Base-by-base conservation (phyloP, 2,113 vertebrate species). In the Trochalopteron elliotii region DNA sequence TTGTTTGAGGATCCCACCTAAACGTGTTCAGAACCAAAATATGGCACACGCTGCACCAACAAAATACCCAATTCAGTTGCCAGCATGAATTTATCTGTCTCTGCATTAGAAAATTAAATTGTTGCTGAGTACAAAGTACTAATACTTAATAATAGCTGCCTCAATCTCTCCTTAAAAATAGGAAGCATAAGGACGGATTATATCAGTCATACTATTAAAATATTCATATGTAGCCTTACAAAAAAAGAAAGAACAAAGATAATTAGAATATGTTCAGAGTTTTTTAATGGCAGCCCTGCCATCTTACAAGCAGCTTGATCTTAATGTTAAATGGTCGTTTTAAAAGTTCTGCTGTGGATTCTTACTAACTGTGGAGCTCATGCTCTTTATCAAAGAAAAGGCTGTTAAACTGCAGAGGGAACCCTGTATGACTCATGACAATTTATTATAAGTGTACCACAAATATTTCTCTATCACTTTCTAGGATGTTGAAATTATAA, bases 121-220 rank as follows among this genome's bases (percentile, higher is more conserved):
- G 30, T 71, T 78, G 47, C 53, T n/a, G 50, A 74, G 47, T 50
- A 31, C 55, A 19, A 90, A 93, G 45, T 78, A 64, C 87, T 93
- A 92, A 93, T 78, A 52, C 57, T 88, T 90, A 53, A 86, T 82
- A 93, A 91, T 5, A 70, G 63, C 83, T 90, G 79, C 31, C 23
- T 93, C 47, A 15, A 67, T 70, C 64, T 60, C 72, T 86, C 72
- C 68, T 80, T 86, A 77, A 67, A 90, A 81, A 39, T 55, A 53
- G 37, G 55, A 92, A 86, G 33, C 59, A 57, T 53, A 80, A 87
- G 56, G 65, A 77, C 5, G 56, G 89, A 89, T 75, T 40, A 4
- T 33, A 81, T 87, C 68, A 70, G 72, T 53, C 47, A 24, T 63
- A 1, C 79, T 89, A 15, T 55, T 92, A 81, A 95, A 93, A 92